Conservation (phyloP, 2,888 invertebrate species). For the Cataglyphis albicans region DNA sequence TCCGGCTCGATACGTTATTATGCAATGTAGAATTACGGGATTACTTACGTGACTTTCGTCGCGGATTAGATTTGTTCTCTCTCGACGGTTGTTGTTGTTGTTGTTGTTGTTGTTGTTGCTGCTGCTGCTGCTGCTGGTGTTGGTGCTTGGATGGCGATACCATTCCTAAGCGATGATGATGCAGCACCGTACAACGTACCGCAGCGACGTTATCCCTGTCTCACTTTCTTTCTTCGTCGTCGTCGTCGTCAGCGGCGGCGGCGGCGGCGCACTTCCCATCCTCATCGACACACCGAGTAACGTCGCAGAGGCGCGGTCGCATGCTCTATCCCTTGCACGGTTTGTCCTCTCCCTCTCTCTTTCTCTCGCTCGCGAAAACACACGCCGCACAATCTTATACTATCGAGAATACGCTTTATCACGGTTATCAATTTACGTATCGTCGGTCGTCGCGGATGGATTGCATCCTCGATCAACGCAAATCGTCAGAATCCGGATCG, state of each 20-base stretch:
- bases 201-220: slow-evolving; percentile 72
- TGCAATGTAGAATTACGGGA: slow-evolving; percentile 28
- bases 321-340: slow-evolving; percentile 29
- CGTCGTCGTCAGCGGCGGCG: slow-evolving; percentile 53
- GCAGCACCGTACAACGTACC: slow-evolving; percentile 75
- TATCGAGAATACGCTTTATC: not conserved
- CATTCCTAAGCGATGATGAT: slow-evolving; percentile 83
- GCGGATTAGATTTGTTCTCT: slow-evolving; percentile 67
- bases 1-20: slow-evolving; percentile 33
- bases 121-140: slow-evolving; percentile 82
- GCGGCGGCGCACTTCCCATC: slow-evolving; percentile 80
- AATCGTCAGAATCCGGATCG: not conserved
- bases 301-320: slow-evolving; percentile 56
- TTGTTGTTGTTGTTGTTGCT: slow-evolving; percentile 77
- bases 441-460: not conserved
- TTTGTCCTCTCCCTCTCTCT: not conserved
- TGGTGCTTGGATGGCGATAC: slow-evolving; percentile 86
- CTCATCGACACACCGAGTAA: slow-evolving; percentile 64
- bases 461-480: slow-evolving; percentile 2
- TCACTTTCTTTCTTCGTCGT: slow-evolving; percentile 69
- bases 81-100: slow-evolving; percentile 61
- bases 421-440: not conserved
- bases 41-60: slow-evolving; percentile 71
- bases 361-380: slow-evolving; percentile 12
- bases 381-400: slow-evolving; percentile 10